A percentile compares a stretch with the other conserved stretches of the same genome.
These are phyloP conservation scores for Bothrops jararaca DNA, from an alignment of 2,113 vertebrate species.

Conservation along the genomic window DNA sequence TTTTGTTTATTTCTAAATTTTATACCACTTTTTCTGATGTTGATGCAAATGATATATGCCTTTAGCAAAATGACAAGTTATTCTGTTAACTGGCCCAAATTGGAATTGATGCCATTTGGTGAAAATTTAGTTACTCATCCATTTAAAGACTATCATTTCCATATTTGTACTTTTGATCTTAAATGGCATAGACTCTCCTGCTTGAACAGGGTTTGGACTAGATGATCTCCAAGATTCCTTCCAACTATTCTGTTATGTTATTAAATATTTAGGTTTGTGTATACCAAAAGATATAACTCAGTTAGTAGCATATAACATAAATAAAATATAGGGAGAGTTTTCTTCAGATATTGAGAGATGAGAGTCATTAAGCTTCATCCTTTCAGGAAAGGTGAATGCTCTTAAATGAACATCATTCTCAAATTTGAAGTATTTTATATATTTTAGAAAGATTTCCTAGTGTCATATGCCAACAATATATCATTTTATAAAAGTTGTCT, in stretches of 20 bases:
- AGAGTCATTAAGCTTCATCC: no score
- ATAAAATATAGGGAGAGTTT: no score
- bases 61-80: not conserved
- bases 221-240: no score
- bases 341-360: no score
- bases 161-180: not conserved
- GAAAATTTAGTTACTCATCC: not conserved
- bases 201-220: not conserved
- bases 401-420: no score
- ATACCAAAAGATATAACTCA: no score
- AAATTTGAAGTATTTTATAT: not conserved
- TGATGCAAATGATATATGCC: not conserved
- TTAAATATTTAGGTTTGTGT: no score
- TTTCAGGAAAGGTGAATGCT: no score
- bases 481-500: not conserved
- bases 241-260: no score
- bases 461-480: not conserved
- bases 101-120: not conserved
- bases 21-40: not conserved
- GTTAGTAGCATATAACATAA: no score
- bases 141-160: not conserved
- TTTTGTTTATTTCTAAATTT: not conserved
- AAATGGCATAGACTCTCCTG: no score
- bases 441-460: not conserved
- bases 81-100: not conserved